Evolutionary conservation across 2,113 vertebrate genomes (phyloP).

Genomic region (Marcusenius ussheri): DNA sequence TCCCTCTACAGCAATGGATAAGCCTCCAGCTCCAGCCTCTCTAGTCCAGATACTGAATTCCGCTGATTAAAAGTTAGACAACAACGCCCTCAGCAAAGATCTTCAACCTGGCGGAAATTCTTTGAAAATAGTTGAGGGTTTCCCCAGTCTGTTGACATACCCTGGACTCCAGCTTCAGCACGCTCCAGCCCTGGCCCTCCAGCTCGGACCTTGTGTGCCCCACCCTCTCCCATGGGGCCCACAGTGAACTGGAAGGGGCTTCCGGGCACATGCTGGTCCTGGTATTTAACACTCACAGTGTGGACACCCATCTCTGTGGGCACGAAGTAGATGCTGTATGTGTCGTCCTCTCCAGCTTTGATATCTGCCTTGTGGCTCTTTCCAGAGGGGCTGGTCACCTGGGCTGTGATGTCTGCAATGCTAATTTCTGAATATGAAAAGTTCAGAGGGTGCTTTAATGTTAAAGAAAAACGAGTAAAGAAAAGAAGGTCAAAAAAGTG

Average conservation of each 20-base stretch:
- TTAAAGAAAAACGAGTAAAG: background rate
- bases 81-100: background rate
- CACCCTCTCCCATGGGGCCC: slow-evolving; percentile 70
- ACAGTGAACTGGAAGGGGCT: slow-evolving; percentile 80
- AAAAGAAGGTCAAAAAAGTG: background rate
- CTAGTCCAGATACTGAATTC: slow-evolving; percentile 72
- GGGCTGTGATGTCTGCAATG: slow-evolving; percentile 65
- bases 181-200: slow-evolving; percentile 71
- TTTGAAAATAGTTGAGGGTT: background rate
- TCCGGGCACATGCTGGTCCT: slow-evolving; percentile 64
- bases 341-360: slow-evolving; percentile 61
- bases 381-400: slow-evolving; percentile 73
- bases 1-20: slow-evolving; percentile 66
- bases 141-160: slow-evolving; percentile 38
- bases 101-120: background rate
- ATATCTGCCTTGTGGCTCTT: slow-evolving; percentile 62
- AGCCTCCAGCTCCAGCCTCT: slow-evolving; percentile 62
- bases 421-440: slow-evolving; percentile 57
- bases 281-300: slow-evolving; percentile 72
- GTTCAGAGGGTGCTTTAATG: background rate
- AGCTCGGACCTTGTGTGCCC: slow-evolving; percentile 72
- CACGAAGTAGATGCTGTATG: slow-evolving; percentile 70
- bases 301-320: slow-evolving; percentile 76
- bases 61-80: slow-evolving; percentile 33
- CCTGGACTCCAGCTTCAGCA: slow-evolving; percentile 68